phyloP scores from a whole-genome alignment of 1,140 invertebrate species.

The Chrysoperla carnea region DNA sequence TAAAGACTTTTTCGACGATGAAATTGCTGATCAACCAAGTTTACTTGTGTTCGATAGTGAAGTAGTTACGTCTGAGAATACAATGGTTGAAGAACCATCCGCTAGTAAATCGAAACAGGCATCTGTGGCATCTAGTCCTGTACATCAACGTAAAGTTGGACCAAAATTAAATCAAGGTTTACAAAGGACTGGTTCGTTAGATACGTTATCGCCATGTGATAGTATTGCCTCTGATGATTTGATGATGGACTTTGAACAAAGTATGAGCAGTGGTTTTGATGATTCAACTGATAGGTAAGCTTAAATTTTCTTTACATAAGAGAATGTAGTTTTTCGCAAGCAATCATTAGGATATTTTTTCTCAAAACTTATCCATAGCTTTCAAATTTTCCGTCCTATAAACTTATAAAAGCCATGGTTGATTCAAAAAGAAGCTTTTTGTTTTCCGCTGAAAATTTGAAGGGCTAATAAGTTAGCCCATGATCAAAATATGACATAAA shows the following conservation, averaged over 20 bases:
- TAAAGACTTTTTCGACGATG: conserved; percentile 66
- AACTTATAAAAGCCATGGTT: no score
- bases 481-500: no score
- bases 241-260: conserved; percentile 65
- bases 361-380: no score
- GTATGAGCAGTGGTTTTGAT: conserved; percentile 45
- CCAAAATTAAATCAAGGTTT: conserved; percentile 9
- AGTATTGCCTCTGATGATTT: conserved; percentile 66
- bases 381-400: no score
- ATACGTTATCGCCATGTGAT: conserved; percentile 58
- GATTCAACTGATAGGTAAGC: conserved; percentile 46
- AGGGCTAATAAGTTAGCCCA: no score
- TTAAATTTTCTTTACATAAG: background rate
- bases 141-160: conserved; percentile 16
- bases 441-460: no score
- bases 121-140: conserved; percentile 15
- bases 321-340: background rate
- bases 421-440: no score
- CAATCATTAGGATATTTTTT: no score
- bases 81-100: conserved; percentile 11
- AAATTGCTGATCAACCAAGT: conserved; percentile 78
- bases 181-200: conserved; percentile 43
- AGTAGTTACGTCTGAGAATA: conserved; percentile 4
- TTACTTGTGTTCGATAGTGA: conserved; percentile 41
- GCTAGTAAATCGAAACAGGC: conserved; percentile 1